Base-by-base conservation (phyloP, 1,140 invertebrate species). In the Drosophila insularis region DNA sequence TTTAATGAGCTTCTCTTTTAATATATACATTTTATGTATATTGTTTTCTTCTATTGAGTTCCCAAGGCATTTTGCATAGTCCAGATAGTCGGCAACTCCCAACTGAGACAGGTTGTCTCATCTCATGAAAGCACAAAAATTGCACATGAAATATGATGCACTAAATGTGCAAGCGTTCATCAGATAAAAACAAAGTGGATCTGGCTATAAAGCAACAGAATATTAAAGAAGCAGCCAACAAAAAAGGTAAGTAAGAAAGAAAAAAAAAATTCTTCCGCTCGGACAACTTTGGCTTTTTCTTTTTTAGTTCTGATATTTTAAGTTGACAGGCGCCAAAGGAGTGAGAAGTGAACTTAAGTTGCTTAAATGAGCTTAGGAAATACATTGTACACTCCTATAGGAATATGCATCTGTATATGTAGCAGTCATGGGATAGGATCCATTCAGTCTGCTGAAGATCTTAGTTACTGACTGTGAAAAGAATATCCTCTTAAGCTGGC, bases 91-190 rank as follows among this genome's bases (percentile, higher is more conserved):
- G 4, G 4, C 27, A 27, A 27, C 27, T 27, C 14, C 43, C 17
- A 14, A 27, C 2, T 11, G 1, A 19, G 53, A 10, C 31, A 56
- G 21, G 21, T 35, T 7, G 6, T 17, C 35, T 37, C 40, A 50
- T 46, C 37, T 23, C 8, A 37, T 27, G 17, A 8, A 21, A 50
- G 17, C 43, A 37, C 58, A 64, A 19, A 78, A 78, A 74, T 71
- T 76, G 74, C 67, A 80, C 53, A 67, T 73, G 77, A 74, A 82
- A 76, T 76, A 58, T 68, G 80, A 73, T 37, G 75, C 75, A 66
- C 59, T 69, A 65, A 59, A 40, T 69, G 62, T 40, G 61, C 70
- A 58, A 66, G 35, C 80, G 21, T 55, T 56, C 80, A 82, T 75
- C 80, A 69, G 80, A 80, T 82, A 79, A 66, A 50, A 32, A 13